Conservation (phyloP, 2,888 invertebrate species). For the Ochlodes sylvanus region DNA sequence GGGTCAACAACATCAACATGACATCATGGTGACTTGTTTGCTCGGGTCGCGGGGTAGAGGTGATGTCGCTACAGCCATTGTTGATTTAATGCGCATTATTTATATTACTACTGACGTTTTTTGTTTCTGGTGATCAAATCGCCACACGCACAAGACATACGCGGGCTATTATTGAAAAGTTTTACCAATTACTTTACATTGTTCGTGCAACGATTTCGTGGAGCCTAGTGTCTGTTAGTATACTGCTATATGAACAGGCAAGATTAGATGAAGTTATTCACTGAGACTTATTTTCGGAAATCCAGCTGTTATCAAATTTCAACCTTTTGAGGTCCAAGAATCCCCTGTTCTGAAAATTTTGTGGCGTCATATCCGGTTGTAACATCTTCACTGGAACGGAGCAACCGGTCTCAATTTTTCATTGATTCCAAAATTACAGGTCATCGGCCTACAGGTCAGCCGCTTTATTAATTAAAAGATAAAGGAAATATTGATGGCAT, state of each 20-base stretch:
- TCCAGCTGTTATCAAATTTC: not conserved
- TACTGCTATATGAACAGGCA: not conserved
- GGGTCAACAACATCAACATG: slow-evolving; percentile 79
- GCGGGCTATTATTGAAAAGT: not conserved
- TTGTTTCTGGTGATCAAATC: slow-evolving; percentile 28
- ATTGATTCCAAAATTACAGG: too few species aligned
- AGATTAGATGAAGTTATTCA: not conserved
- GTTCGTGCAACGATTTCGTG: not conserved
- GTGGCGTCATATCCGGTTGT: too few species aligned
- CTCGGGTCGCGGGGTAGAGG: slow-evolving; percentile 68
- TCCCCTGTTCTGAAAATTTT: too few species aligned
- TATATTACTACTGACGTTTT: slow-evolving; percentile 32
- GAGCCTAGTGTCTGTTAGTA: not conserved
- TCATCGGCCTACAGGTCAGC: too few species aligned
- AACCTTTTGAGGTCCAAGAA: too few species aligned
- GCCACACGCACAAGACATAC: not conserved
- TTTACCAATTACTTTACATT: not conserved
- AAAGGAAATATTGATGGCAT: too few species aligned
- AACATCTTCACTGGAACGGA: too few species aligned
- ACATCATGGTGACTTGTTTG: slow-evolving; percentile 76
- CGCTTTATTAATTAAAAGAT: too few species aligned
- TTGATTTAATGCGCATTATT: slow-evolving; percentile 59
- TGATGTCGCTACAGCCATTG: slow-evolving; percentile 59
- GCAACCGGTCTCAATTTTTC: too few species aligned
- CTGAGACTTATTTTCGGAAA: not conserved